Evolutionary conservation across 1,140 invertebrate species (phyloP).

Genomic region (Drosophila subpulchrella): DNA sequence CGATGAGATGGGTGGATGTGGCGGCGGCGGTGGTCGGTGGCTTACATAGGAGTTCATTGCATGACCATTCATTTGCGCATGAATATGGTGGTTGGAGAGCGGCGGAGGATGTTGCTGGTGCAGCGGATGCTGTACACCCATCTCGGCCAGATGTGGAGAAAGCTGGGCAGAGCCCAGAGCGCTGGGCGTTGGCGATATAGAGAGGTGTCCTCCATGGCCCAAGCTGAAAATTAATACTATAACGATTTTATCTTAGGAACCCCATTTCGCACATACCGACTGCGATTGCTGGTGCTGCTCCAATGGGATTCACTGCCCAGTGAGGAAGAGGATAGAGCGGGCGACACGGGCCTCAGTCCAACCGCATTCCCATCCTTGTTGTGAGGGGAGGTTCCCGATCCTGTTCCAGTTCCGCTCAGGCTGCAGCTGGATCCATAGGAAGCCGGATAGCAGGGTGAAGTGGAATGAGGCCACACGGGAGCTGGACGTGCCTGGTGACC

Average conservation of each 20-base stretch:
- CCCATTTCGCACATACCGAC: conserved; percentile 36
- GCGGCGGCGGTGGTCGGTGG: background rate
- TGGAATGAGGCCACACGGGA: conserved; percentile 39
- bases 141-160: conserved; percentile 49
- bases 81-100: background rate
- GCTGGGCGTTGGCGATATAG: conserved; percentile 18
- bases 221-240: background rate
- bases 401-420: background rate
- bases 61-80: background rate
- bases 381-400: conserved; percentile 3
- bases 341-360: conserved; percentile 42
- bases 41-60: background rate
- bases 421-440: conserved; percentile 21
- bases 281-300: conserved; percentile 39
- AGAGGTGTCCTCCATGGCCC: background rate
- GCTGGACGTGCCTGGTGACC: background rate
- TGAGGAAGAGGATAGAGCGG: conserved; percentile 54
- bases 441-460: conserved; percentile 36
- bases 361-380: conserved; percentile 14
- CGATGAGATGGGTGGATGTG: conserved; percentile 5
- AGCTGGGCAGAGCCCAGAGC: conserved; percentile 27
- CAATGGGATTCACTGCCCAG: conserved; percentile 55
- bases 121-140: conserved; percentile 4
- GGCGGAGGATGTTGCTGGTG: background rate
- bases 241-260: background rate